phyloP scores from a whole-genome alignment of 2,113 vertebrate species.

The Cyprinodon tularosa region DNA sequence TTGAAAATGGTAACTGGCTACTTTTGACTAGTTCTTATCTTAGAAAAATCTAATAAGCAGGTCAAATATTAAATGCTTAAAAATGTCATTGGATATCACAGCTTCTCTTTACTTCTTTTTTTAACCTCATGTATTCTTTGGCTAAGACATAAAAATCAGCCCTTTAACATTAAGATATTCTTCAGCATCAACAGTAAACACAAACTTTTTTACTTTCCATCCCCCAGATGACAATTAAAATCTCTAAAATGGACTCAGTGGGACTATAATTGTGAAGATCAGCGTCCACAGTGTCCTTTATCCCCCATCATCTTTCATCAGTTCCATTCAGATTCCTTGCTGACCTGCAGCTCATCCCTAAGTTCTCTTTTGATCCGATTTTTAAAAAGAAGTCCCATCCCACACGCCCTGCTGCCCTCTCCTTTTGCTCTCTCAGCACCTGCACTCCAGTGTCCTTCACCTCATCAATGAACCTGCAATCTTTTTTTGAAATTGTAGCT shows the following conservation, averaged over 20 bases:
- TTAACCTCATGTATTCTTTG: background rate
- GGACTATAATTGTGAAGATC: slow-evolving; percentile 46
- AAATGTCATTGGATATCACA: background rate
- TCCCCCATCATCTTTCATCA: slow-evolving; percentile 48
- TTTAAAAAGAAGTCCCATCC: slow-evolving; percentile 17
- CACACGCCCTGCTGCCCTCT: slow-evolving; percentile 7
- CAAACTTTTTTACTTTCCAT: slow-evolving; percentile 18
- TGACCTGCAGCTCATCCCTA: slow-evolving; percentile 45
- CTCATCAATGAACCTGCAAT: slow-evolving; percentile 58
- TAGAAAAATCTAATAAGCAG: too few species aligned
- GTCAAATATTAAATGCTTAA: too few species aligned
- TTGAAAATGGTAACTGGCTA: too few species aligned
- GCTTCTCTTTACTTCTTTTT: background rate
- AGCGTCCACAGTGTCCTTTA: slow-evolving; percentile 46
- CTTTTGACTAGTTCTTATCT: too few species aligned
- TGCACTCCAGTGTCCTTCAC: slow-evolving; percentile 42
- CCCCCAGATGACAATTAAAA: slow-evolving; percentile 41
- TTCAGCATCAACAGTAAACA: slow-evolving; percentile 25
- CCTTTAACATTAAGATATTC: slow-evolving; percentile 9
- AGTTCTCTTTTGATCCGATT: slow-evolving; percentile 43
- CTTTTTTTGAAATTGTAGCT: slow-evolving; percentile 53
- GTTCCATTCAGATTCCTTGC: slow-evolving; percentile 42
- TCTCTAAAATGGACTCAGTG: slow-evolving; percentile 43
- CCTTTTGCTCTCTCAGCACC: slow-evolving; percentile 50
- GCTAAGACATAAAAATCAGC: slow-evolving; percentile 4